Base-by-base conservation (phyloP, 2,113 vertebrate genomes). In the Paracanthobrama guichenoti region DNA sequence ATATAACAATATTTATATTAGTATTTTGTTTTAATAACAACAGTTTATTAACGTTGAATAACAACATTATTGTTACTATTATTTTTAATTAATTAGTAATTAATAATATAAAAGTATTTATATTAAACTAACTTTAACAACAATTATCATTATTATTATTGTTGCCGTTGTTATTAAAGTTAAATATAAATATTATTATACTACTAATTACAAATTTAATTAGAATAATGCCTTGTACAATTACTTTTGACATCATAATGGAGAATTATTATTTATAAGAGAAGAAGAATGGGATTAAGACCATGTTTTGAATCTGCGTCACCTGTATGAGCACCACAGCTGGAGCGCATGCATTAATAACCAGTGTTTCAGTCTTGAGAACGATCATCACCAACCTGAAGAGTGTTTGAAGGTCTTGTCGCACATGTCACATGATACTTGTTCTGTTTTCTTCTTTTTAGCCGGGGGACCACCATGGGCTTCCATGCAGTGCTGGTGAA, bases 341-440 rank as follows among this genome's bases (percentile, higher is more conserved):
- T 55, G 16, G 53, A 55, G 16, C 53, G 5, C 53, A 20, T 55
- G 18, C 53, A 20, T 55, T 8, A 60, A 12, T n/a, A 60, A 12
- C 57, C 57, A 60, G 9, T 12, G 24, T 35, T n/a, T 26, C 5
- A 8, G 18, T 39, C 3, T 35, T 39, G 8, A 22, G 46, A 12
- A 75, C 3, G 9, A 31, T 62, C 55, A 11, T 7, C 2, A 13
- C 88, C 87, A 46, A 96, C 96, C 95, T 92, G 96, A 98, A 1
- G 96, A 94, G 20, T 96, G 96, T 83, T 95, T 96, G 73, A 97
- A 98, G 31, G 93, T 94, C 53, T 96, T 92, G 2, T 93, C 92
- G 1, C 96, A 98, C 86, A 97, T 93, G 86, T 96, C 95, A 3
- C 96, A 97, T 0, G 91, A 85, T 89, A 95, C 94, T 0, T 92